phyloP scores from a whole-genome alignment of 2,113 vertebrate genomes.

The Polypterus bichir region DNA sequence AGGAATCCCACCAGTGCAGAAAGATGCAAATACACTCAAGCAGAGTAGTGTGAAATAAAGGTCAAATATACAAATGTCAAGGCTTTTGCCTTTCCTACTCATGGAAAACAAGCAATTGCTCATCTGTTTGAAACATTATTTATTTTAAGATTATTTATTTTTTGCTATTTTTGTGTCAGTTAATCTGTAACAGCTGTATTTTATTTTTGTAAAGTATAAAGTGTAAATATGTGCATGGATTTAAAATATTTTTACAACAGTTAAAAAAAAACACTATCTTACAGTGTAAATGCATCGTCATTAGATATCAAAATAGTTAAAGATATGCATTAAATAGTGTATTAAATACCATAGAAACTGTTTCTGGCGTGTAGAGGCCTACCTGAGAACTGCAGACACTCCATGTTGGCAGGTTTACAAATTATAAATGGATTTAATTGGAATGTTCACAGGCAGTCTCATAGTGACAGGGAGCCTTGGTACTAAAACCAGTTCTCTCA shows the following conservation, averaged over 20 bases:
- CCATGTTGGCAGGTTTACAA: not conserved
- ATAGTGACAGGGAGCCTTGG: too few species aligned
- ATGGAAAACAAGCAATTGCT: too few species aligned
- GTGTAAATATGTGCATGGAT: not conserved
- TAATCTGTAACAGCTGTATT: not conserved
- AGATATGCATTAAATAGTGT: not conserved
- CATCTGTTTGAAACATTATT: too few species aligned
- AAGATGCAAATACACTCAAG: too few species aligned
- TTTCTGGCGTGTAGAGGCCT: not conserved
- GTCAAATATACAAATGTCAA: too few species aligned
- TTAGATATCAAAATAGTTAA: not conserved
- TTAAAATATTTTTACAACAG: not conserved
- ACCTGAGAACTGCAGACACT: not conserved
- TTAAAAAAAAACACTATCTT: not conserved
- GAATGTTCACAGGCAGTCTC: not conserved
- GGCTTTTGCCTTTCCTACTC: too few species aligned
- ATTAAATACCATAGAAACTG: not conserved
- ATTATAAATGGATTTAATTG: not conserved
- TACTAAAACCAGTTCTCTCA: not conserved
- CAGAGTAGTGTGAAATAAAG: too few species aligned
- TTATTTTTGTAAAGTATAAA: not conserved
- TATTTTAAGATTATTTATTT: too few species aligned
- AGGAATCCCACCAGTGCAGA: too few species aligned
- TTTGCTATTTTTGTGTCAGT: too few species aligned
- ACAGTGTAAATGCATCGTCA: not conserved